phyloP scores from a whole-genome alignment of 1,140 invertebrate genomes.

The Tachypleus tridentatus region DNA sequence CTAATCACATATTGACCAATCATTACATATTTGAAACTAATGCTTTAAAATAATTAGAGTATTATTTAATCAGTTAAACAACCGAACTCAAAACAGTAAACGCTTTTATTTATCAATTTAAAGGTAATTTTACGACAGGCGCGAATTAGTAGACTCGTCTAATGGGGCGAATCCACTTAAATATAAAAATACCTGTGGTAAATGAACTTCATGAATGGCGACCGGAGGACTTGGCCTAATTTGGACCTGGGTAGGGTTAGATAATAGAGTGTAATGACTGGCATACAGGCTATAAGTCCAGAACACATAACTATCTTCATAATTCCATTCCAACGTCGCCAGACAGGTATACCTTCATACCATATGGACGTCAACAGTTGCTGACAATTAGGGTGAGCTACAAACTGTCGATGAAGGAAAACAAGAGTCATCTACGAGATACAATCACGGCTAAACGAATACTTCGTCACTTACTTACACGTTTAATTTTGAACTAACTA shows the following conservation, averaged over 20 bases:
- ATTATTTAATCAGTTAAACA: no score
- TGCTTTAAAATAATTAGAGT: no score
- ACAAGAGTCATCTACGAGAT: neutral
- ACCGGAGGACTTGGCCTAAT: slow-evolving; percentile 38
- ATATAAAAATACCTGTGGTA: slow-evolving; percentile 27
- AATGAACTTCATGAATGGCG: slow-evolving; percentile 46
- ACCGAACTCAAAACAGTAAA: no score
- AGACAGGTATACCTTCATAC: slow-evolving; percentile 44
- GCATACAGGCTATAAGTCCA: slow-evolving; percentile 36
- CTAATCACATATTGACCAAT: no score
- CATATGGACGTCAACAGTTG: slow-evolving; percentile 44
- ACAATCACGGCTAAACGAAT: no score
- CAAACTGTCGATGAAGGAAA: slow-evolving; percentile 34
- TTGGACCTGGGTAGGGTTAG: slow-evolving; percentile 38
- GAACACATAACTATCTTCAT: slow-evolving; percentile 38
- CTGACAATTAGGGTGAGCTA: slow-evolving; percentile 45
- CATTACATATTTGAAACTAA: no score
- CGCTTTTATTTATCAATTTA: no score
- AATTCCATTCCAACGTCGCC: slow-evolving; percentile 37
- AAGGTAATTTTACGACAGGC: no score
- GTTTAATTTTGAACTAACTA: no score
- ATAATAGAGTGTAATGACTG: slow-evolving; percentile 40
- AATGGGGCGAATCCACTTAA: no score
- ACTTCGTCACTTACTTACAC: no score
- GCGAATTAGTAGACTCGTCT: no score